Conservation (phyloP, 2,113 vertebrate genomes). For the Leptobrachium leishanense region DNA sequence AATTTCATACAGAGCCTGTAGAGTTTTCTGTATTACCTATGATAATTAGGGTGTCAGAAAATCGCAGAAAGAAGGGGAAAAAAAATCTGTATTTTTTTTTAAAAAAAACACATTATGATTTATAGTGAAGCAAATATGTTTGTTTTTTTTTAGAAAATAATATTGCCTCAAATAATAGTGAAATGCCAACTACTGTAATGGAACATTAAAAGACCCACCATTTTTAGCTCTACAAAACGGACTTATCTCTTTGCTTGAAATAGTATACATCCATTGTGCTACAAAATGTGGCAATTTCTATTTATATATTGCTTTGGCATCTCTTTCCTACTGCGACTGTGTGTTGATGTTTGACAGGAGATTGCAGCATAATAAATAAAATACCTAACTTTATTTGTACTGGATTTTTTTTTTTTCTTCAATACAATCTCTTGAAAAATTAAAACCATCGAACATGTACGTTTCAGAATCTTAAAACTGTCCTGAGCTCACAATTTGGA, state of each 20-base stretch:
- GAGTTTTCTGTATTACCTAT: no score
- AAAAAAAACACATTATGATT: not conserved
- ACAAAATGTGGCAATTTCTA: not conserved
- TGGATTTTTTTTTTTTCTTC: slow-evolving; percentile 22
- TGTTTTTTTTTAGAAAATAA: not conserved
- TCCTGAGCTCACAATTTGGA: slow-evolving; percentile 4
- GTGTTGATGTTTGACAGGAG: not conserved
- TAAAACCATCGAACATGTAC: slow-evolving; percentile 3
- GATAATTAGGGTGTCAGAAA: no score
- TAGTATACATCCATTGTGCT: not conserved
- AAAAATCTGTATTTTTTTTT: no score
- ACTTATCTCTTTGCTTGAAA: not conserved
- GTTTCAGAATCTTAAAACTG: slow-evolving; percentile 4
- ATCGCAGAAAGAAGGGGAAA: no score
- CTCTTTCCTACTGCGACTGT: not conserved
- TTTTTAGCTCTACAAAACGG: not conserved
- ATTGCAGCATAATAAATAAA: not conserved
- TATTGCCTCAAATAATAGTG: not conserved
- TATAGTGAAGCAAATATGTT: not conserved
- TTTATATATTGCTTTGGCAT: not conserved
- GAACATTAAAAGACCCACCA: not conserved
- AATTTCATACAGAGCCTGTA: no score
- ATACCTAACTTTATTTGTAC: slow-evolving; percentile 2
- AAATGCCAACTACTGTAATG: not conserved
- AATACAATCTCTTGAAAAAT: slow-evolving; percentile 6